phyloP scores from a whole-genome alignment of 1,140 invertebrate species.

The Ylistrum balloti region DNA sequence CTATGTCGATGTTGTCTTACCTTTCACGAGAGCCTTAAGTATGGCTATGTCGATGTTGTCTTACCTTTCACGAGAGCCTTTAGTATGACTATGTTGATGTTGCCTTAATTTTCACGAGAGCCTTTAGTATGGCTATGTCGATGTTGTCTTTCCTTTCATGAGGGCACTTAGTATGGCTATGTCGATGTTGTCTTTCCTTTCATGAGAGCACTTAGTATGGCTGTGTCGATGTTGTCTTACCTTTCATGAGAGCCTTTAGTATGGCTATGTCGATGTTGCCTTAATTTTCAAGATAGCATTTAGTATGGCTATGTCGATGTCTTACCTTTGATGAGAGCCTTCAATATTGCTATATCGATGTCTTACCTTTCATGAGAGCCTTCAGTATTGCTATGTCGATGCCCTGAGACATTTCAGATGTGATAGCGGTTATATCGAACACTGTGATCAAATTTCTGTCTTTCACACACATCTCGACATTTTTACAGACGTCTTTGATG shows the following conservation, averaged over 20 bases:
- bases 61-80: slow-evolving; percentile 2
- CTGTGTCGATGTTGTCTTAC: too few relatives aligned
- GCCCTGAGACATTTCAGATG: slow-evolving; percentile 61
- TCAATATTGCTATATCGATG: neutral
- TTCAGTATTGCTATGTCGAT: slow-evolving; percentile 80
- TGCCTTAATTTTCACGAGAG: neutral
- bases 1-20: slow-evolving; percentile 55
- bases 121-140: neutral
- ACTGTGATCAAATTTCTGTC: slow-evolving; percentile 75
- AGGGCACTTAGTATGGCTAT: too few relatives aligned
- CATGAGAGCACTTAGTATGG: too few relatives aligned
- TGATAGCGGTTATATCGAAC: slow-evolving; percentile 71
- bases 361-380: slow-evolving; percentile 78
- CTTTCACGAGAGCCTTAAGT: slow-evolving; percentile 79
- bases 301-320: slow-evolving; percentile 64
- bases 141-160: neutral
- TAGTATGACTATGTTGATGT: neutral
- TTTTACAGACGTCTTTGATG: slow-evolving; percentile 59
- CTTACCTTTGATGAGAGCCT: neutral
- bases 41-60: slow-evolving; percentile 77
- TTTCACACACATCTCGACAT: slow-evolving; percentile 67
- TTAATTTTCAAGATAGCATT: neutral
- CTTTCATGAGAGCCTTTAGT: too few relatives aligned
- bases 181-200: too few relatives aligned
- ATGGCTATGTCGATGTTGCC: too few relatives aligned